A percentile compares a stretch with the other conserved stretches of the same genome.
Conservation (phyloP, 2,888 invertebrate species). For the Bugulina stolonifera region DNA sequence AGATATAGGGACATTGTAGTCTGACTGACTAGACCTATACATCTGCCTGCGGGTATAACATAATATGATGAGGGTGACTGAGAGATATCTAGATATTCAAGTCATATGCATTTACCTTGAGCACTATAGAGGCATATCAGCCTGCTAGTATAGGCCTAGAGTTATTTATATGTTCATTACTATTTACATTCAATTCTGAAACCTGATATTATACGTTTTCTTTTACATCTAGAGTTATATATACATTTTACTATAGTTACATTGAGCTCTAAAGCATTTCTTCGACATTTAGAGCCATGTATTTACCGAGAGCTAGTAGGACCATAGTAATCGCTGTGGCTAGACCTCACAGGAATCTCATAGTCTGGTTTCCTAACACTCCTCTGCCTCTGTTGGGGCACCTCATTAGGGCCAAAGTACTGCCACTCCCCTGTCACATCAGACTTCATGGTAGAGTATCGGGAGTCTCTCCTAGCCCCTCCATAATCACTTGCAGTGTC, state of each 20-base stretch:
- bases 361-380: neutral
- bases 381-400: neutral
- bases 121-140: neutral
- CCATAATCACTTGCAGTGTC: conserved; percentile 14
- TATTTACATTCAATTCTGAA: no score
- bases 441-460: conserved; percentile 19
- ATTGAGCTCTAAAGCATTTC: no score
- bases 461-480: neutral
- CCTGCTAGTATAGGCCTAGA: no score
- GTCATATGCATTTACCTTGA: no score
- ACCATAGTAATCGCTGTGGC: conserved; percentile 11
- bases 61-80: no score
- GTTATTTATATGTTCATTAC: no score
- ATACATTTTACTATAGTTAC: no score
- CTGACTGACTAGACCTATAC: conserved; percentile 15
- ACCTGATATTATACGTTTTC: no score
- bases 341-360: neutral
- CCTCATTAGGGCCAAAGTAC: conserved; percentile 23
- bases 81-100: no score
- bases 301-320: neutral
- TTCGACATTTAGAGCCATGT: neutral
- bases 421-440: conserved; percentile 19
- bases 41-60: neutral
- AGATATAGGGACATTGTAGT: neutral
- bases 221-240: no score